These are phyloP conservation scores for Xylota sylvarum DNA, from an alignment of 2,888 invertebrate genomes.

Conservation along the genomic window DNA sequence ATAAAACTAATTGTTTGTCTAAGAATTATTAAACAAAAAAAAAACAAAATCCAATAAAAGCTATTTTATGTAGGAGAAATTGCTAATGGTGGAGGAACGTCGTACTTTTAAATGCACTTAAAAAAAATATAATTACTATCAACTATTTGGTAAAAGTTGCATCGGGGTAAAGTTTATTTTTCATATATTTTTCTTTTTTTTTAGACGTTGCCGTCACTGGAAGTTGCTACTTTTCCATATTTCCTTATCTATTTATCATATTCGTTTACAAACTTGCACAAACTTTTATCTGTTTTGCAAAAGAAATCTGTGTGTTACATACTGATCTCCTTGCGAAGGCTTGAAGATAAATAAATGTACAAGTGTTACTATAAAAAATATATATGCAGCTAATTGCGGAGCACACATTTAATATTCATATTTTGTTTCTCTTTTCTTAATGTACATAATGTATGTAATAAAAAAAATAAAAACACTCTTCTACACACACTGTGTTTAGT, in stretches of 20 bases:
- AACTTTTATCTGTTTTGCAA: conserved; percentile 40
- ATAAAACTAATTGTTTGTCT: conserved; percentile 21
- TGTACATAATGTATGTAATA: conserved; percentile 66
- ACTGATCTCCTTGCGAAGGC: conserved; percentile 58
- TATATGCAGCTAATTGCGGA: conserved; percentile 67
- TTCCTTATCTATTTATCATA: conserved; percentile 34
- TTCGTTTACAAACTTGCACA: conserved; percentile 47
- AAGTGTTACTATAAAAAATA: conserved; percentile 74
- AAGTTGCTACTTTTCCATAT: conserved; percentile 47
- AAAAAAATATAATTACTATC: conserved; percentile 44
- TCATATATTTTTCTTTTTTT: conserved; percentile 18
- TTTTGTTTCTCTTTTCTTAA: conserved; percentile 39
- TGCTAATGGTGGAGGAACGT: conserved; percentile 73
- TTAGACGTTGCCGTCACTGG: conserved; percentile 50
- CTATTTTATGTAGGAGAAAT: conserved; percentile 54
- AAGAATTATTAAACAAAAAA: conserved; percentile 18
- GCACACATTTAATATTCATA: conserved; percentile 63
- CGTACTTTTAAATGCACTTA: conserved; percentile 55
- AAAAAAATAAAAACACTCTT: conserved; percentile 70
- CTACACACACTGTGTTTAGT: conserved; percentile 58
- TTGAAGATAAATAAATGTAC: conserved; percentile 70
- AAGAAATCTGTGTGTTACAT: conserved; percentile 59
- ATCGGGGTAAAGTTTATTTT: conserved; percentile 47
- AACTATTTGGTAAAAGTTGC: conserved; percentile 66
- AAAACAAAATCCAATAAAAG: conserved; percentile 44